Evolutionary conservation across 2,888 invertebrate genomes (phyloP), one percentile per base, ranked within the genome.

Genomic region (Camptogramma bilineatum): DNA sequence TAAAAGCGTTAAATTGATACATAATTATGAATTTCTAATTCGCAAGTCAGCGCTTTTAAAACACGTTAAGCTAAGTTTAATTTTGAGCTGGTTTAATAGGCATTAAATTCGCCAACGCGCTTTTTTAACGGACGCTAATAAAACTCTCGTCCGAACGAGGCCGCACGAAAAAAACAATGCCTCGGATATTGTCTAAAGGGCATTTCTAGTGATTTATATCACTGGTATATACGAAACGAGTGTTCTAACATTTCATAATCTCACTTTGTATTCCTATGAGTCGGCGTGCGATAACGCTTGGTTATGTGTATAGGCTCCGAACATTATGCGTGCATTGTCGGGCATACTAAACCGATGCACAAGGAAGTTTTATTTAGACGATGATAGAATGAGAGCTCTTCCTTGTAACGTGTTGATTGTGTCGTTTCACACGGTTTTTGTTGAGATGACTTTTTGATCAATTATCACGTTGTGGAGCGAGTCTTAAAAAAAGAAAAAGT

Each of bases 241-340:
- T 47, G 64, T 61, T 68, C 61, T 54, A 61, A 58, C 62, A 70
- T 71, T 71, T 71, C 71, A 69, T 69, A 71, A 69, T 63, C 51
- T 62, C 62, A 61, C 61, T 71, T 71, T 64, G 71, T 71, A 73
- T 73, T 71, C 71, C 57, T 58, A 58, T 50, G 62, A 51, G 70
- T 28, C 24, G 46, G 18, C 16, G 62, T 58, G 69, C 68, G 69
- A 70, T 72, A 66, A 66, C 63, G 61, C 59, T 63, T 21, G 19
- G 52, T 52, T 67, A 62, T 70, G 62, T 63, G 44, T 57, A 39
- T 39, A 42, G 57, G 28, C 28, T 21, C 48, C 13, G 53, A 24
- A 56, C 53, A 58, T 47, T 52, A 56, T 61, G 46, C 51, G 58
- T 51, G 63, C 54, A 56, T 54, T 63, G 68, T 64, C 71, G 69